Percentiles rank a stretch among this genome's conserved stretches.
phyloP scores from a whole-genome alignment of 2,888 invertebrate genomes.

The Teleiodes luculella region DNA sequence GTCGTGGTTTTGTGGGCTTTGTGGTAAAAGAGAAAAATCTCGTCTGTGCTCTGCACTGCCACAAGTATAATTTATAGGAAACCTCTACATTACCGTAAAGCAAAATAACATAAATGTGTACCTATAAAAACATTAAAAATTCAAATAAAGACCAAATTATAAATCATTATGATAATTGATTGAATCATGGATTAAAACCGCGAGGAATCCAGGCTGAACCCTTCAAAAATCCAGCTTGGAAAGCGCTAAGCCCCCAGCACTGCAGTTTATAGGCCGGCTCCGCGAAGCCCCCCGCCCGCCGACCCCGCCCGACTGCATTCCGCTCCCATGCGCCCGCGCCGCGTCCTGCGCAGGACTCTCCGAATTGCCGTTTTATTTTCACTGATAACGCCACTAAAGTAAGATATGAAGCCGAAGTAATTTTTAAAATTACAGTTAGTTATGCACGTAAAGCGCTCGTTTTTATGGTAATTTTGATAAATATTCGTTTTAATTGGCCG shows the following conservation, averaged over 20 bases:
- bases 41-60: too few relatives aligned
- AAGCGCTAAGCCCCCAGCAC: slow-evolving; percentile 22
- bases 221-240: slow-evolving; percentile 5
- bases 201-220: neutral
- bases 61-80: too few relatives aligned
- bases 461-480: slow-evolving; percentile 3
- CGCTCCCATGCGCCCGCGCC: slow-evolving; percentile 75
- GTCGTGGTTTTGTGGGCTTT: too few relatives aligned
- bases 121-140: neutral
- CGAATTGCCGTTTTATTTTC: slow-evolving; percentile 69
- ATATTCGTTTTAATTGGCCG: neutral
- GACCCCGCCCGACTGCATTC: slow-evolving; percentile 71
- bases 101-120: too few relatives aligned
- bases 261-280: slow-evolving; percentile 66
- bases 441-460: slow-evolving; percentile 2
- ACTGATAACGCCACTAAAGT: slow-evolving; percentile 36
- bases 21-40: too few relatives aligned
- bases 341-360: slow-evolving; percentile 62
- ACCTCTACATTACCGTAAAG: too few relatives aligned
- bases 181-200: neutral
- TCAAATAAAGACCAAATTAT: neutral
- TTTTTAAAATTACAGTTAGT: slow-evolving; percentile 5
- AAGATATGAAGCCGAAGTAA: slow-evolving; percentile 18
- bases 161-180: too few relatives aligned
- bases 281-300: slow-evolving; percentile 33